Evolutionary conservation across 2,797 vertebrate species (phyloP), one percentile per base, ranked within the genome.

Genomic region (Poecilia picta): DNA sequence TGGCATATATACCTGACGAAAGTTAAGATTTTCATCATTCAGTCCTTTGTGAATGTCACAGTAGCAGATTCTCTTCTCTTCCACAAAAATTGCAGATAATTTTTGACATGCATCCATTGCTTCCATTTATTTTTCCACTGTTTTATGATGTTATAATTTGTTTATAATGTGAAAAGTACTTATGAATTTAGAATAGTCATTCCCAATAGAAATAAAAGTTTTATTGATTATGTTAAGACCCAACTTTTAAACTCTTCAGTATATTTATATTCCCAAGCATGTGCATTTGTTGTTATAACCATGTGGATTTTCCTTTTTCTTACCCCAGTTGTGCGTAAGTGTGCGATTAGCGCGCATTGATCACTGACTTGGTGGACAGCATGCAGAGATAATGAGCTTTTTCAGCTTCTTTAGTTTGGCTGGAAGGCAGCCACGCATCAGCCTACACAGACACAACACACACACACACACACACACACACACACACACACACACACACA

Each of bases 381-480:
- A 89, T 91, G 85, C 76, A 41, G 89, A 83, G 92, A 90, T 93
- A 94, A 95, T 87, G 83, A 86, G 84, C 84, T 84, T 91, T 92
- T 92, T 85, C 66, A 86, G 80, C 80, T 82, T 85, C 85, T 88
- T 89, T 84, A 82, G 80, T 77, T 94, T 82, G 84, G 83, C 86
- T 84, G 80, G 59, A 76, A 84, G n/a, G 51, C 49, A 74, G 18
- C 43, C 80, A 83, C 62, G 73, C 70, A 80, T 68, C 66, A 39
- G 51, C 74, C 51, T 31, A 73, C 76, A 76, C 72, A 72, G 41
- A 81, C 18, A 70, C 57, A 77, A 43, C 84, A 18, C 11, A 77
- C 84, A 16, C 31, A 10, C 25, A n/a, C 49, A 64, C 20, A 78
- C 84, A 18, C 39, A 25, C 55, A 5, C 7, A 82, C 73, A 79